Evolutionary conservation across 2,113 vertebrate genomes (phyloP).

Genomic region (Hystrix cristata): DNA sequence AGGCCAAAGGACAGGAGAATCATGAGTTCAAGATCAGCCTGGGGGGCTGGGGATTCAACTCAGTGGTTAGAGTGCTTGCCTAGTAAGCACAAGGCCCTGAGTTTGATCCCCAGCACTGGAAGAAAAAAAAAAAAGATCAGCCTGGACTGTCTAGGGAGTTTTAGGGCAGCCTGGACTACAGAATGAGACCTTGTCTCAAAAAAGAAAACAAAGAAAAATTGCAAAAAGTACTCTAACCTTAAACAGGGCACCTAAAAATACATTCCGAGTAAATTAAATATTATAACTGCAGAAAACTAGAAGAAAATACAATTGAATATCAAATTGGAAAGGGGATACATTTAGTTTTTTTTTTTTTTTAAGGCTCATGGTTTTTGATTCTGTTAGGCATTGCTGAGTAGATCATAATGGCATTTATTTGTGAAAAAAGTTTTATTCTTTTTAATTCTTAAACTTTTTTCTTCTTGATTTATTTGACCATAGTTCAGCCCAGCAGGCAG

Average conservation of each 20-base stretch:
- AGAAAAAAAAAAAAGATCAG: not conserved
- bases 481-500: not conserved
- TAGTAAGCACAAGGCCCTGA: no score
- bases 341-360: not conserved
- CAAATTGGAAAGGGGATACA: not conserved
- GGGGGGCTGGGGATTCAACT: no score
- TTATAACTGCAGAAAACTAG: conserved; percentile 15
- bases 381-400: not conserved
- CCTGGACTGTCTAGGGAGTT: not conserved
- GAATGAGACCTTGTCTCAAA: not conserved
- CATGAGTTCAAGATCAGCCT: not conserved
- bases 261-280: conserved; percentile 39
- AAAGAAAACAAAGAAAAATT: not conserved
- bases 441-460: not conserved
- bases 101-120: no score
- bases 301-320: conserved; percentile 31
- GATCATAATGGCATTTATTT: not conserved
- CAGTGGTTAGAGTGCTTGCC: no score
- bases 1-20: not conserved
- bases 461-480: not conserved
- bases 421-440: not conserved
- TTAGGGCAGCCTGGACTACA: not conserved
- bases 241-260: conserved; percentile 5
- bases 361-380: not conserved
- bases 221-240: not conserved